Base-by-base conservation (phyloP, 2,113 vertebrate genomes). In the Myotis davidii region DNA sequence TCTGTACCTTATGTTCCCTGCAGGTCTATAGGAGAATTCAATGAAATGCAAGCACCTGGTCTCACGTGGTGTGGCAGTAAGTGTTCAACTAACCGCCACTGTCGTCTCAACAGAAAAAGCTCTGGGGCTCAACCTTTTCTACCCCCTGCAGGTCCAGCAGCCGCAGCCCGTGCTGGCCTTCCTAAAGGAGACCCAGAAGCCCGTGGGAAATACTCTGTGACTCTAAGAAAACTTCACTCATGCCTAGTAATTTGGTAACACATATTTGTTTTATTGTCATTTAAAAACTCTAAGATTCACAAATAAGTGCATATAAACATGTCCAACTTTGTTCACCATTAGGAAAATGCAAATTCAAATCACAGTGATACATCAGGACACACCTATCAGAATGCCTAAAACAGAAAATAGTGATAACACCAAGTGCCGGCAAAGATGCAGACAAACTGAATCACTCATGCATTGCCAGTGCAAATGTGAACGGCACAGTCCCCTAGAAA, bases 31-130 rank as follows among this genome's bases (percentile, higher is more conserved):
- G 32, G 37, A 59, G 72, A 20, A 6, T 39, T 67, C 32, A 52
- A 14, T 52, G n/a, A 82, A 39, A 59, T 67, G 14, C 17, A 81
- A 79, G n/a, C 23, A 12, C 54, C 21, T 82, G 23, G 56, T 67
- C 37, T 72, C 64, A 27, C 39, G 39, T 61, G 9, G n/a, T 23
- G 11, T 52, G 50, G 85, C 72, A 59, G 34, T 21, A 52, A 82
- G 23, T 34, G 88, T 74, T 93, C 39, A 32, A 92, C 94, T 81
- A 93, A 94, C 45, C 84, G 13, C 76, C 76, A 91, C 85, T 87
- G 92, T 92, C 92, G 96, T 90, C 94, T 97, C 97, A 29, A 25
- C 54, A 34, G 17, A 94, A 94, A 72, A 96, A 50, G 27, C 32
- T 14, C 20, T 42, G 64, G 37, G 9, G 37, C 14, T 54, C 12